These are phyloP conservation scores for Podiceps cristatus DNA, from an alignment of 2,113 vertebrate species.

Conservation along the genomic window DNA sequence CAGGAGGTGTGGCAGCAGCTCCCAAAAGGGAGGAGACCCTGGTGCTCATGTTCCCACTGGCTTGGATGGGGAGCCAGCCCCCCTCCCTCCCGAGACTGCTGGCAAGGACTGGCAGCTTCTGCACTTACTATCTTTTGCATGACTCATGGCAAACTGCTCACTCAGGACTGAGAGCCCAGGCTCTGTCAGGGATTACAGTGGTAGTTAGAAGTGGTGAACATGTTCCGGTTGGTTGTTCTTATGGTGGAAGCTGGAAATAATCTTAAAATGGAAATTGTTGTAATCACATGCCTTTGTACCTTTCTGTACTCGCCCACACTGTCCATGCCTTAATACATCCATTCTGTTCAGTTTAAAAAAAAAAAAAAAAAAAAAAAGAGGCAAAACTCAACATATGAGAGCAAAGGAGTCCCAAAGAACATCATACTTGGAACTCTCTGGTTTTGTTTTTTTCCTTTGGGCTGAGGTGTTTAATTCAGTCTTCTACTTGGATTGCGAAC, in stretches of 20 bases:
- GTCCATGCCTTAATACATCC: neutral
- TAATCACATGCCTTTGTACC: neutral
- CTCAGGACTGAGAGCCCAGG: neutral
- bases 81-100: neutral
- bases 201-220: neutral
- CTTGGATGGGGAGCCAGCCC: neutral
- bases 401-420: neutral
- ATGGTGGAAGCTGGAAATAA: neutral
- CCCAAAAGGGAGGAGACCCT: neutral
- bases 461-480: neutral
- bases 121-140: neutral
- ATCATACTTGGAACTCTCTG: neutral
- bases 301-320: neutral
- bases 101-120: neutral
- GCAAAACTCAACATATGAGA: rapidly evolving
- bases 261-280: neutral
- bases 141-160: neutral
- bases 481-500: neutral
- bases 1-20: neutral
- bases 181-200: neutral
- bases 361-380: neutral
- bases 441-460: neutral
- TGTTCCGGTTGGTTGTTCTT: neutral
- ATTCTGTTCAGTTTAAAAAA: neutral
- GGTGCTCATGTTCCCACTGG: neutral